These are phyloP conservation scores for Nothura maculosa DNA, from an alignment of 2,797 vertebrate genomes.

Conservation along the genomic window DNA sequence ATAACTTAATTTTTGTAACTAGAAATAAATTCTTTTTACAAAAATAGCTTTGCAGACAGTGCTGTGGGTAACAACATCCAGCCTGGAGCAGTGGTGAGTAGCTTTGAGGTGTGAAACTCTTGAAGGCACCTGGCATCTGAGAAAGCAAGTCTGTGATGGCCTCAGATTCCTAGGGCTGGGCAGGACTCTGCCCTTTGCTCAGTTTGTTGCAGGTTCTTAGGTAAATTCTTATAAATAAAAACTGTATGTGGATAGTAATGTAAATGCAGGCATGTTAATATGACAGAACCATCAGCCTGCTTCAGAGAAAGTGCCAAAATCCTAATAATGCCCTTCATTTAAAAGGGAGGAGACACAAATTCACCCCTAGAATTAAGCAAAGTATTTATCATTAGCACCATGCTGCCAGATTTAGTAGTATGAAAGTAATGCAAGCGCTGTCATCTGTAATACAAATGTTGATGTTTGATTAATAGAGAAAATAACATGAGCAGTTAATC, in stretches of 20 bases:
- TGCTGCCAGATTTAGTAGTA: conserved; percentile 30
- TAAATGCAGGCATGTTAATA: not conserved
- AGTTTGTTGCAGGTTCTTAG: not conserved
- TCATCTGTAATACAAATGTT: conserved; percentile 73
- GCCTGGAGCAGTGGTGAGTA: not conserved
- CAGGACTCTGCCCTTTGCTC: not conserved
- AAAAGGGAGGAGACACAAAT: not conserved
- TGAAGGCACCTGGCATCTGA: not conserved
- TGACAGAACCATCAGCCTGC: not conserved
- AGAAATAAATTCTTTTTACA: not conserved
- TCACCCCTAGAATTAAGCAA: not conserved
- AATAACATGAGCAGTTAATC: conserved; percentile 69
- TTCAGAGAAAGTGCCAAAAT: not conserved
- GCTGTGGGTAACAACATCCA: not conserved
- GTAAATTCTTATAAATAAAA: not conserved
- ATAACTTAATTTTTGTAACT: not conserved
- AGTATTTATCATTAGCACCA: conserved; percentile 2
- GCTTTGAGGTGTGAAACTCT: not conserved
- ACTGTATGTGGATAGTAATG: not conserved
- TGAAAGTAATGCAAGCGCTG: conserved; percentile 39
- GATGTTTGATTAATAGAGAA: conserved; percentile 65
- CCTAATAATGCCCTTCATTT: not conserved
- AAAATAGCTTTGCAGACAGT: not conserved
- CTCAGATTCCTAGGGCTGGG: not conserved
- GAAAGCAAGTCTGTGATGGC: not conserved